A percentile compares a stretch with the other conserved stretches of the same genome.
Conservation (phyloP, 2,113 vertebrate genomes). For the Myanophis thanlyinensis region DNA sequence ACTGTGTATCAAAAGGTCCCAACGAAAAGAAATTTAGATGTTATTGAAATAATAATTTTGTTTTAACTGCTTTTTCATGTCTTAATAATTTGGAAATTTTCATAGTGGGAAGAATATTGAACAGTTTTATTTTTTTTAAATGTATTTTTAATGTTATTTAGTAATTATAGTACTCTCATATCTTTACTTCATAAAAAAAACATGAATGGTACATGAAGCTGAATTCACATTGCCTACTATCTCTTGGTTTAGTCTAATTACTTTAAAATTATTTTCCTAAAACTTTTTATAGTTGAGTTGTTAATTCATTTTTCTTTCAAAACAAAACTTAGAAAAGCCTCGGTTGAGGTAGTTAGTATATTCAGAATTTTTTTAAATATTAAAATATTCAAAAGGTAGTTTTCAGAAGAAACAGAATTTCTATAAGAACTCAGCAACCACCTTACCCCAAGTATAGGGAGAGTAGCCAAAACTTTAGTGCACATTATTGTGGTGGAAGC, state of each 20-base stretch:
- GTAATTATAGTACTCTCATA: background rate
- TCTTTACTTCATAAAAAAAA: conserved; percentile 41
- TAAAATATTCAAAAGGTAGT: background rate
- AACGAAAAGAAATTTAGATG: conserved; percentile 7
- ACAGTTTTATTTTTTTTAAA: conserved; percentile 42
- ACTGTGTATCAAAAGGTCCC: background rate
- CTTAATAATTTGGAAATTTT: conserved; percentile 6
- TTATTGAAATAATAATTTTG: conserved; percentile 5
- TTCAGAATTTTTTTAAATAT: background rate
- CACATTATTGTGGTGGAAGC: background rate
- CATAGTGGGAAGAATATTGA: conserved; percentile 38
- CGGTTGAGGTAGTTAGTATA: conserved; percentile 47
- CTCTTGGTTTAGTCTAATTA: conserved; percentile 55
- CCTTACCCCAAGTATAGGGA: background rate
- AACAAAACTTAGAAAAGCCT: conserved; percentile 29
- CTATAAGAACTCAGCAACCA: background rate
- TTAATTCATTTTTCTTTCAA: conserved; percentile 29
- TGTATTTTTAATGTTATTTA: background rate
- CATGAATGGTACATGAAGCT: conserved; percentile 51
- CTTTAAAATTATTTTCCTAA: conserved; percentile 63
- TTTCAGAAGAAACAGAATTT: conserved; percentile 3
- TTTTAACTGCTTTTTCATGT: background rate
- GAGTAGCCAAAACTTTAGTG: background rate
- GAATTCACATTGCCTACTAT: conserved; percentile 64
- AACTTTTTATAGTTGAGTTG: conserved; percentile 54